phyloP scores from a whole-genome alignment of 2,888 invertebrate species.

The Proisotoma minuta region DNA sequence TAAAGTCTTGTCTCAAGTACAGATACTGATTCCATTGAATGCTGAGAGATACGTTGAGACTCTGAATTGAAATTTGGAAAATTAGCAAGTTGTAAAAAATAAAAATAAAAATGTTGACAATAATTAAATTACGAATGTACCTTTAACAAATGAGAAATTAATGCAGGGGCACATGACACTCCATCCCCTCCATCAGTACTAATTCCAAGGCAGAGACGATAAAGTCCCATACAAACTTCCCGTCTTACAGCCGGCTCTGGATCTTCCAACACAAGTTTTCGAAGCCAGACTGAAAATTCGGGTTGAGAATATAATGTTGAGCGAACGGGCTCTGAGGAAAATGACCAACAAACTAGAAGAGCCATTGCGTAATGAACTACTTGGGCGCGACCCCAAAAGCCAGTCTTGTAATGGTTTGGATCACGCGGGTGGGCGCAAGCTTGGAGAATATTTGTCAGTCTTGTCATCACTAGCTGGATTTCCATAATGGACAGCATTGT shows the following conservation, averaged over 20 bases:
- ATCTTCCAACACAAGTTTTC: conserved; percentile 79
- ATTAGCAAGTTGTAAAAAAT: no score
- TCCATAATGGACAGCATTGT: conserved; percentile 75
- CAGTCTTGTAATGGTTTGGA: conserved; percentile 81
- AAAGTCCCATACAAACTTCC: conserved; percentile 88
- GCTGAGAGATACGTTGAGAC: no score
- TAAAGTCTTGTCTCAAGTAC: no score
- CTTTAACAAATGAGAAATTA: no score
- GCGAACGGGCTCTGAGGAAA: conserved; percentile 74
- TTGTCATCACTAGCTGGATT: conserved; percentile 73
- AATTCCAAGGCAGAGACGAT: conserved; percentile 72
- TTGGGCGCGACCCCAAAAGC: conserved; percentile 88
- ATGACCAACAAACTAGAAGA: conserved; percentile 85
- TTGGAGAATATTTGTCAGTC: conserved; percentile 78
- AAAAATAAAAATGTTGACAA: no score
- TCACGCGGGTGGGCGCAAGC: conserved; percentile 77
- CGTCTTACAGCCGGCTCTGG: conserved; percentile 86
- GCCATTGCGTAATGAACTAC: conserved; percentile 89
- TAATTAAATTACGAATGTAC: no score
- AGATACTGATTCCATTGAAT: no score
- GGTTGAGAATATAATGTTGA: conserved; percentile 69
- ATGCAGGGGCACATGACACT: conserved; percentile 54
- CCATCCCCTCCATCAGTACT: conserved; percentile 53
- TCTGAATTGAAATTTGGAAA: no score
- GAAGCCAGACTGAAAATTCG: conserved; percentile 69